phyloP scores from a whole-genome alignment of 2,113 vertebrate species.

The Pterocles orientalis region DNA sequence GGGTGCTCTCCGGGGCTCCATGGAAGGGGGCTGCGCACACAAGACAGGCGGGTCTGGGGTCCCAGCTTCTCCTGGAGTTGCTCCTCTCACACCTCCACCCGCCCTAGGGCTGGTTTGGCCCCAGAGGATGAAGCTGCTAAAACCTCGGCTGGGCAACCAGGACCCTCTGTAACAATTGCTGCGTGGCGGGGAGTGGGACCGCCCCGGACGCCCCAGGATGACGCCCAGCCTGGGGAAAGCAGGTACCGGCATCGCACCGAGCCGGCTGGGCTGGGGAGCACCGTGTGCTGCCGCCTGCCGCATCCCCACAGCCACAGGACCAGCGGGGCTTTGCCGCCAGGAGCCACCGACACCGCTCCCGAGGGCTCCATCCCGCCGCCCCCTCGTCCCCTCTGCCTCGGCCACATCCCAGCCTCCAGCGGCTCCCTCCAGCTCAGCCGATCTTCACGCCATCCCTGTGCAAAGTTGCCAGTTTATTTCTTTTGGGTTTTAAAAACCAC shows the following conservation, averaged over 20 bases:
- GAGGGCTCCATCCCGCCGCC: not conserved
- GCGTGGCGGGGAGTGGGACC: not conserved
- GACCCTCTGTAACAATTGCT: not conserved
- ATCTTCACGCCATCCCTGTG: rapidly evolving
- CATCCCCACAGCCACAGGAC: rapidly evolving
- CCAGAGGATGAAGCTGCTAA: not conserved
- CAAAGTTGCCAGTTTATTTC: rapidly evolving
- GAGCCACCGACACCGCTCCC: too few relatives aligned
- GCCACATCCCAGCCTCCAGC: rapidly evolving
- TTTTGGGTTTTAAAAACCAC: not conserved
- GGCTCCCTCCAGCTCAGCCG: not conserved
- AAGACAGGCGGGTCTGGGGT: not conserved
- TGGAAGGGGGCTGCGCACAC: rapidly evolving
- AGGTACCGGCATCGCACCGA: rapidly evolving
- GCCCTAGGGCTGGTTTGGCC: not conserved
- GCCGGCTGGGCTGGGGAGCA: not conserved
- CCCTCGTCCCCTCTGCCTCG: not conserved
- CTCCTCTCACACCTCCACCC: not conserved
- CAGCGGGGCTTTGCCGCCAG: rapidly evolving
- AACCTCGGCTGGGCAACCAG: not conserved
- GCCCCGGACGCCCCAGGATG: rapidly evolving
- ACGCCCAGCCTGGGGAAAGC: not conserved
- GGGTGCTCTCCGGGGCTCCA: rapidly evolving
- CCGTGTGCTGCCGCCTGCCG: not conserved
- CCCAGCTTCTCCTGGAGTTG: not conserved